A percentile compares a stretch with the other conserved stretches of the same genome.
phyloP scores from a whole-genome alignment of 2,797 vertebrate species.

The Microctenopoma stevenorrisi region DNA sequence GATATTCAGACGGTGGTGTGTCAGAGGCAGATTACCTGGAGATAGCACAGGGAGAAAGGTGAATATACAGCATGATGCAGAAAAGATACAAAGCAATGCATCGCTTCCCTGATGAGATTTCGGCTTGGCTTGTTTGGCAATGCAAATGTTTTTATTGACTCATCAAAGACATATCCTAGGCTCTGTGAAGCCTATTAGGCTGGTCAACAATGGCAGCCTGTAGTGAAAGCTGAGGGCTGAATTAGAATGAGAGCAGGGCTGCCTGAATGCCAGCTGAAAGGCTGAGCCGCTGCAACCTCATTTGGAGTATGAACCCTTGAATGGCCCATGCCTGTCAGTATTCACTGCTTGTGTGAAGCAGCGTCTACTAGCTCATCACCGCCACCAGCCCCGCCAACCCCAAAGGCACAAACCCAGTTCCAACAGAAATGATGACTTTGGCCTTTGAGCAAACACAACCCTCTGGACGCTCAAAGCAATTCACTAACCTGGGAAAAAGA shows the following conservation, averaged over 20 bases:
- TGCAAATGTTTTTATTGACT: constrained; percentile 75
- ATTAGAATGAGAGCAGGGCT: constrained; percentile 60
- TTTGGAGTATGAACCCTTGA: constrained; percentile 57
- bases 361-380: constrained; percentile 28
- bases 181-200: constrained; percentile 68
- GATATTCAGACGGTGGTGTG: constrained; percentile 18
- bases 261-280: constrained; percentile 61
- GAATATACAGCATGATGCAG: constrained; percentile 62
- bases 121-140: constrained; percentile 46
- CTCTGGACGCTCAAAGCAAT: constrained; percentile 45
- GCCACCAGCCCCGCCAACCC: constrained; percentile 40
- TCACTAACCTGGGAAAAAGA: constrained; percentile 23
- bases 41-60: constrained; percentile 41
- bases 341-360: constrained; percentile 51
- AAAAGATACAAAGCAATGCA: constrained; percentile 47
- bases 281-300: constrained; percentile 53
- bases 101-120: constrained; percentile 57
- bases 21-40: constrained; percentile 6
- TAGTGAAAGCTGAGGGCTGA: constrained; percentile 57
- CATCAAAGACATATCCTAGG: constrained; percentile 59
- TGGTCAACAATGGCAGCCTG: constrained; percentile 68
- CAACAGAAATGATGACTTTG: constrained; percentile 60
- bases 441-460: constrained; percentile 52
- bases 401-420: constrained; percentile 51
- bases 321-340: constrained; percentile 49